Percentiles rank a stretch among this genome's conserved stretches.
These are phyloP conservation scores for Pavo muticus DNA, from an alignment of 2,113 vertebrate genomes.

Conservation along the genomic window DNA sequence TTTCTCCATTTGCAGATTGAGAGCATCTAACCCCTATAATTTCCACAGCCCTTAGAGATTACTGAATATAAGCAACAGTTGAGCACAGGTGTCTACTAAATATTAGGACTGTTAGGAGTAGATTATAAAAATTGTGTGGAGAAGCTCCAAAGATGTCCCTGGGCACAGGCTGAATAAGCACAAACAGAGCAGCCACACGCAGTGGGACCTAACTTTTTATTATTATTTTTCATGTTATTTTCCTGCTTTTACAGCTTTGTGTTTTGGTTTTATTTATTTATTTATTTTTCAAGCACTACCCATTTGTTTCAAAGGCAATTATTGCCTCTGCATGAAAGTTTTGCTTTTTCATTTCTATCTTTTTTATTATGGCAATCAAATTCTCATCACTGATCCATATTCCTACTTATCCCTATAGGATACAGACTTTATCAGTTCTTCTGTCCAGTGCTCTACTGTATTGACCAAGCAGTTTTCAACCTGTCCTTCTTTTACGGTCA, in stretches of 20 bases:
- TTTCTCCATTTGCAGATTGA: not conserved
- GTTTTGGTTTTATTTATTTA: not conserved
- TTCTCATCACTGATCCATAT: slow-evolving; percentile 43
- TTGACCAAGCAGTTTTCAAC: slow-evolving; percentile 43
- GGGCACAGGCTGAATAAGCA: not conserved
- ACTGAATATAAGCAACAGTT: not conserved
- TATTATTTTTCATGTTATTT: slow-evolving; percentile 21
- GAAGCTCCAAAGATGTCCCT: not conserved
- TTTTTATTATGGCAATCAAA: slow-evolving; percentile 54
- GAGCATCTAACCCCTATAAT: not conserved
- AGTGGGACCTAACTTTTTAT: not conserved
- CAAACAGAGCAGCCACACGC: not conserved
- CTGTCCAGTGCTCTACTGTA: not conserved
- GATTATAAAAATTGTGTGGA: not conserved
- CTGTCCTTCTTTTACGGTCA: not conserved
- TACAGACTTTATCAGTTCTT: slow-evolving; percentile 12
- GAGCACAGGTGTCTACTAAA: not conserved
- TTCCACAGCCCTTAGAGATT: not conserved
- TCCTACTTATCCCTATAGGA: slow-evolving; percentile 16
- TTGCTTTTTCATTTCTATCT: slow-evolving; percentile 38
- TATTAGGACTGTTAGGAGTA: not conserved
- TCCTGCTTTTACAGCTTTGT: slow-evolving; percentile 14
- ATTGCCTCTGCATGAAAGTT: slow-evolving; percentile 1
- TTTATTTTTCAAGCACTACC: slow-evolving; percentile 8
- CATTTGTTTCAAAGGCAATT: slow-evolving; percentile 42